Percentiles rank a stretch among this genome's conserved stretches.
phyloP scores from a whole-genome alignment of 2,888 invertebrate genomes.

The Drosophila anceps region DNA sequence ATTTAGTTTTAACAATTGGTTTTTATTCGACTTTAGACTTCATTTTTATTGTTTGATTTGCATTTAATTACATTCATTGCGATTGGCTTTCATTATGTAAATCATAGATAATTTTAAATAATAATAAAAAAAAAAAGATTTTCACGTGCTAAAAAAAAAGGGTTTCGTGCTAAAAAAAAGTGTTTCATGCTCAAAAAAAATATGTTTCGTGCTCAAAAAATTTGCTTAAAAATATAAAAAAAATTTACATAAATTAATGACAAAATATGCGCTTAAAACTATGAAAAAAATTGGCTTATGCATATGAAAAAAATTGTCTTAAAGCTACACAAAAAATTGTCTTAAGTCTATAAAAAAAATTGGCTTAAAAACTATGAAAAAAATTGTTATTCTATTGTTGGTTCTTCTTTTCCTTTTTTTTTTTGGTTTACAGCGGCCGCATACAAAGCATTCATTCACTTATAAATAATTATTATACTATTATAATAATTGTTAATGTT shows the following conservation, averaged over 20 bases:
- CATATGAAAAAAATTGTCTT: slow-evolving; percentile 25
- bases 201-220: slow-evolving; percentile 61
- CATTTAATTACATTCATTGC: slow-evolving; percentile 27
- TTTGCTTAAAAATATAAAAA: slow-evolving; percentile 45
- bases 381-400: slow-evolving; percentile 1
- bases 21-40: not conserved
- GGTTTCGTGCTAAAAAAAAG: slow-evolving; percentile 26
- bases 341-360: slow-evolving; percentile 6
- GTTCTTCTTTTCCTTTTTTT: slow-evolving; percentile 35
- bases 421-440: slow-evolving; percentile 55
- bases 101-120: slow-evolving; percentile 39
- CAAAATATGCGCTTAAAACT: slow-evolving; percentile 43
- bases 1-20: not conserved
- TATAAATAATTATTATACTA: not conserved
- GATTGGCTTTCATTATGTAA: slow-evolving; percentile 14
- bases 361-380: slow-evolving; percentile 16
- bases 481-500: not conserved
- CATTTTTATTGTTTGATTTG: slow-evolving; percentile 5
- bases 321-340: not conserved
- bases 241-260: slow-evolving; percentile 4
- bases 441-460: slow-evolving; percentile 16
- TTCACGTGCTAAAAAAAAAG: slow-evolving; percentile 47
- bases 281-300: slow-evolving; percentile 47
- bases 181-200: slow-evolving; percentile 66
- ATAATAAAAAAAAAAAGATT: slow-evolving; percentile 20